Conservation (phyloP, 2,113 vertebrate genomes). For the Zapornia atra region DNA sequence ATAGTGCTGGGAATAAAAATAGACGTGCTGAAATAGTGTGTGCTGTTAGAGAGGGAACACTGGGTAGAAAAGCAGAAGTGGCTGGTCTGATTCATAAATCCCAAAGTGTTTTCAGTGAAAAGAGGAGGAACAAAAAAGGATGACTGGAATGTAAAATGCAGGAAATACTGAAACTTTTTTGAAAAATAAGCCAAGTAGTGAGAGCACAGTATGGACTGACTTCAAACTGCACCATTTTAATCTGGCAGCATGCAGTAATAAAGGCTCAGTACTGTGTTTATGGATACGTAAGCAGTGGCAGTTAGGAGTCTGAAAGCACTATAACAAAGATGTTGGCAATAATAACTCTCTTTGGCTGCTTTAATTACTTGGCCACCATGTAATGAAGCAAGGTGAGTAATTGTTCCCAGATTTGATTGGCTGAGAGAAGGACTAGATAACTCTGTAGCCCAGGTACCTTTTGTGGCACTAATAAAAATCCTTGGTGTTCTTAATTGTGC, state of each 20-base stretch:
- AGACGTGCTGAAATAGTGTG: not conserved
- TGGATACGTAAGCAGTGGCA: not conserved
- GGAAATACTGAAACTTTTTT: not conserved
- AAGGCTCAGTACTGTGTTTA: not conserved
- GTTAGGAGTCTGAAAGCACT: not conserved
- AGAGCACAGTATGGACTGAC: not conserved
- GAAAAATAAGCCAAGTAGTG: not conserved
- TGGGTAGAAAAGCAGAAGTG: not conserved
- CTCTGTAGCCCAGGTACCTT: not conserved
- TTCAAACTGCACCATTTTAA: not conserved
- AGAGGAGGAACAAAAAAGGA: not conserved
- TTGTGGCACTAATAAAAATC: not conserved
- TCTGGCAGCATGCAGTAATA: not conserved
- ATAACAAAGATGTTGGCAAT: not conserved
- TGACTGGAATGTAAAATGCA: not conserved
- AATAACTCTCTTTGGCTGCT: not conserved
- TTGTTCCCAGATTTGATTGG: not conserved
- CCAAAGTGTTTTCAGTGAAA: not conserved
- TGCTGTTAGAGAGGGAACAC: no score
- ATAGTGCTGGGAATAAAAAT: not conserved
- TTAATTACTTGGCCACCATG: not conserved
- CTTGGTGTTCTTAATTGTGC: not conserved
- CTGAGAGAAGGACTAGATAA: not conserved
- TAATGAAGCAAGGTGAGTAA: not conserved
- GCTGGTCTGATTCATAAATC: not conserved